Base-by-base conservation (phyloP, 2,888 invertebrate species). In the Epicampocera succincta region DNA sequence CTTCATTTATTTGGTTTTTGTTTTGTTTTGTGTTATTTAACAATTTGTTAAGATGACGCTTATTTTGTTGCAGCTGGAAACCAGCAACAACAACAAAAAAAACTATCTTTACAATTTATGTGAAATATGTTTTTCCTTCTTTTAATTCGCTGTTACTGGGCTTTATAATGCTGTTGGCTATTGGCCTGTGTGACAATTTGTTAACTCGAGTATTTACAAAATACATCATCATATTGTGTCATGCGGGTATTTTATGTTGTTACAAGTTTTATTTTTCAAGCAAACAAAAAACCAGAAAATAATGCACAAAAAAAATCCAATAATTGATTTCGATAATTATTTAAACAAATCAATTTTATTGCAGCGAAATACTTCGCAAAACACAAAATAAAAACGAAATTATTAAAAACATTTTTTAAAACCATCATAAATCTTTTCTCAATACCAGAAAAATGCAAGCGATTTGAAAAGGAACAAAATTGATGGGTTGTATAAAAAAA, bases 1-100 rank as follows among this genome's bases (percentile, higher is more conserved):
- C 29, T 68, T 75, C 52, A 72, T 72, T 80, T 72, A 58, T 73
- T 68, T 75, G n/a, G 44, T 63, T 79, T 54, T 66, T 60, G 52
- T 38, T 13, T 29, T 29, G 33, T 42, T 13, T 17, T 15, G 4
- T 44, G 68, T 76, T 76, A 76, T 48, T 77, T 73, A 56, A 71
- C 82, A 82, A 82, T 82, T 82, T 82, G 82, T 82, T 78, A 82
- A 75, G 78, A 82, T 82, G 82, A 82, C 82, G 82, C 82, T 82
- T 74, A 75, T 75, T 82, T 73, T 80, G 69, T 69, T 74, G 68
- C 74, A 74, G 66, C 61, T 69, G 68, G 48, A 65, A 54, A 33
- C 33, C 3, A 33, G 29, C n/a, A n/a, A 25, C 25, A 25, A 25
- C 25, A 33, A 9, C 1, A 80, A 52, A 33, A 63, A 63, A 68